phyloP scores from a whole-genome alignment of 2,797 vertebrate species.

The Muraenolepis orangiensis region DNA sequence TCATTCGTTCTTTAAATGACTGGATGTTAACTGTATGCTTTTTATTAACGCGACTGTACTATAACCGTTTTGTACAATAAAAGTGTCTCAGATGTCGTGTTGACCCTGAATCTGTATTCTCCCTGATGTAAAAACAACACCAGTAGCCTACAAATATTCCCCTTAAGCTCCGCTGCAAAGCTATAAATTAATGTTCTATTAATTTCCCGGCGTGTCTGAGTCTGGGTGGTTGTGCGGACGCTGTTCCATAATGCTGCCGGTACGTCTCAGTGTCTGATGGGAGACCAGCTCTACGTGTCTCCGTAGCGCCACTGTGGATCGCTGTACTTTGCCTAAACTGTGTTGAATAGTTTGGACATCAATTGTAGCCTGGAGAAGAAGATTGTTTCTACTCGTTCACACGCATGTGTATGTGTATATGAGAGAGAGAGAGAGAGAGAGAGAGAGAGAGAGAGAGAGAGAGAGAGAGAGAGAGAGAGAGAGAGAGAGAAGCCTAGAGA shows the following conservation, averaged over 20 bases:
- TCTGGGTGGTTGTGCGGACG: too few species aligned
- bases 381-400: background rate
- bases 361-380: background rate
- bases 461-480: background rate
- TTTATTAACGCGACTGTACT: background rate
- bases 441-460: background rate
- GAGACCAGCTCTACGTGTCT: background rate
- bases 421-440: too few species aligned
- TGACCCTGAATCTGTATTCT: background rate
- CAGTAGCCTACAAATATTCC: background rate
- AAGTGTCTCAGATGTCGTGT: background rate
- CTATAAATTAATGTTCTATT: too few species aligned
- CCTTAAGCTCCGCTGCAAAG: background rate
- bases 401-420: background rate
- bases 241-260: background rate
- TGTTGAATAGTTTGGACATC: background rate
- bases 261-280: background rate
- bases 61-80: background rate
- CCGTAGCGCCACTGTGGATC: background rate
- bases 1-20: background rate
- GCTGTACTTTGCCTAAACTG: background rate
- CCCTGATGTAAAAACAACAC: background rate
- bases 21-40: background rate
- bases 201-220: too few species aligned
- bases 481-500: background rate